A percentile compares a stretch with the other conserved stretches of the same genome.
Evolutionary conservation across 2,113 vertebrate genomes (phyloP).

Genomic region (Chloebia gouldiae): DNA sequence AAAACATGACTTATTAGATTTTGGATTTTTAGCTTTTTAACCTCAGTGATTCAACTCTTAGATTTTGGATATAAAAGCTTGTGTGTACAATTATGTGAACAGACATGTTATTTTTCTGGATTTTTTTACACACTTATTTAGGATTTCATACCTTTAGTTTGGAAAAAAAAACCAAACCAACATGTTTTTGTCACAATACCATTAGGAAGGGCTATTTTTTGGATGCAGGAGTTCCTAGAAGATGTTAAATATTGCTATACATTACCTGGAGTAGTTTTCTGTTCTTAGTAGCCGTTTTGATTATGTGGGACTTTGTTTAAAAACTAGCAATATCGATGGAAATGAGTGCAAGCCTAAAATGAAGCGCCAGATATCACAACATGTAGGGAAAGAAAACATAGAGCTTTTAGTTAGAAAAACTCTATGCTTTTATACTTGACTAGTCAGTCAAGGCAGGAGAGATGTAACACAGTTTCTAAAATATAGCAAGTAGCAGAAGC

Average conservation of each 20-base stretch:
- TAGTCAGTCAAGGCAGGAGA: not conserved
- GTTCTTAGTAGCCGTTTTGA: not conserved
- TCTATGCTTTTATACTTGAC: too few relatives aligned
- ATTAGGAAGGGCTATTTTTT: not conserved
- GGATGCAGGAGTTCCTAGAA: not conserved
- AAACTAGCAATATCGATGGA: not conserved
- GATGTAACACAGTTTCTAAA: not conserved
- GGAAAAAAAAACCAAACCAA: not conserved
- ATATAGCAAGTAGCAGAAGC: not conserved
- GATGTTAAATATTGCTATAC: rapidly evolving
- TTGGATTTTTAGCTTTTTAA: not conserved
- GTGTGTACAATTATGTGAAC: not conserved
- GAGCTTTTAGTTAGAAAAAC: not conserved
- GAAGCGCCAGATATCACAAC: not conserved
- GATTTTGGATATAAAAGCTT: not conserved
- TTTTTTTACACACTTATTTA: not conserved
- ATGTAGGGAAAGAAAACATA: not conserved
- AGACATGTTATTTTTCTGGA: not conserved
- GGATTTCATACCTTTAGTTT: not conserved
- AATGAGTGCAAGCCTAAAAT: not conserved
- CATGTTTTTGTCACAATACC: not conserved
- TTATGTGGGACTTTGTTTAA: not conserved
- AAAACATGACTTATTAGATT: not conserved
- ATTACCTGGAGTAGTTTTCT: not conserved
- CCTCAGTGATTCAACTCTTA: not conserved